phyloP scores from a whole-genome alignment of 2,888 invertebrate species.

The Balanococcus diminutus region DNA sequence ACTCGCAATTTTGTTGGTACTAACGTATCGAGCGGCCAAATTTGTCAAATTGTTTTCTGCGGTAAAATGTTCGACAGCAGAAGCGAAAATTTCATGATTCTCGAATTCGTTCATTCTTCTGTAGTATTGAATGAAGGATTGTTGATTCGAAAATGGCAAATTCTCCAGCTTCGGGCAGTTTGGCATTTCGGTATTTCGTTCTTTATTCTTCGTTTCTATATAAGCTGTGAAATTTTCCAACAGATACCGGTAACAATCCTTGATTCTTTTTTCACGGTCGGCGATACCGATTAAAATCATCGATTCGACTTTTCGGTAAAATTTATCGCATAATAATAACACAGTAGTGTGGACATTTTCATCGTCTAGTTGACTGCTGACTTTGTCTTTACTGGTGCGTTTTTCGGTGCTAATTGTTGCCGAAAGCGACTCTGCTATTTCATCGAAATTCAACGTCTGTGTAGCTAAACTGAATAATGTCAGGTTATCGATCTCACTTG shows the following conservation, averaged over 20 bases:
- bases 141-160: neutral
- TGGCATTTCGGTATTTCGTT: neutral
- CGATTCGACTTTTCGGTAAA: neutral
- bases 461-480: neutral
- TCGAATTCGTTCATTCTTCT: neutral
- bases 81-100: neutral
- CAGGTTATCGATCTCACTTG: neutral
- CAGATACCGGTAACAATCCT: neutral
- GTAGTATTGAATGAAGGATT: neutral
- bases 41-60: neutral
- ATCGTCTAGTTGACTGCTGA: neutral
- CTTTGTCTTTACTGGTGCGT: neutral
- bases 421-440: neutral
- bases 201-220: neutral
- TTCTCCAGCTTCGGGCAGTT: neutral
- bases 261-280: neutral
- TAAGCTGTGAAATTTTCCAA: neutral
- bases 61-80: neutral
- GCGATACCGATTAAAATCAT: neutral
- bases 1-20: neutral
- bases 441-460: neutral
- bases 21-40: neutral
- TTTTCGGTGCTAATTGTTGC: neutral
- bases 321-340: neutral
- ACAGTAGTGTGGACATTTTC: neutral